phyloP scores from a whole-genome alignment of 1,140 invertebrate genomes.

The Pemphigus obesinymphae region DNA sequence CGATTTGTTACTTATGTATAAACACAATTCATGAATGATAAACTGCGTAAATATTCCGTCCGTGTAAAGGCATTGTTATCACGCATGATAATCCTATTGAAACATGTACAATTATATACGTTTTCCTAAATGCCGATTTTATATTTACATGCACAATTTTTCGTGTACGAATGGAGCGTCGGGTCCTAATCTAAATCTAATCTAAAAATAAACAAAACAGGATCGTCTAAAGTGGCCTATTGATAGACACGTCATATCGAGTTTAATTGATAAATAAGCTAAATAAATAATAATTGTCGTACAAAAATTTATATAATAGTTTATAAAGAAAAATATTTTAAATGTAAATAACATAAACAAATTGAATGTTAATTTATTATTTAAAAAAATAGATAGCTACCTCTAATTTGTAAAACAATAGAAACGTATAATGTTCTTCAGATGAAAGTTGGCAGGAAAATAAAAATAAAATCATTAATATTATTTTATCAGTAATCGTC shows the following conservation, averaged over 20 bases:
- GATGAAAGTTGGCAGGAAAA: slow-evolving; percentile 6
- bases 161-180: too few relatives aligned
- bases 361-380: neutral
- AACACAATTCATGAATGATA: too few relatives aligned
- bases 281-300: neutral
- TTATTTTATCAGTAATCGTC: neutral
- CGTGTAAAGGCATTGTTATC: too few relatives aligned
- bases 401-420: neutral
- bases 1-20: too few relatives aligned
- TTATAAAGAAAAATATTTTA: neutral
- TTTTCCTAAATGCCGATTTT: too few relatives aligned
- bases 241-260: neutral
- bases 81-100: too few relatives aligned
- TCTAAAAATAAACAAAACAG: too few relatives aligned
- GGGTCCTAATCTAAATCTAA: too few relatives aligned
- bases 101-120: too few relatives aligned
- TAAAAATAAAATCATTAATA: neutral
- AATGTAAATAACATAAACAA: slow-evolving; percentile 4
- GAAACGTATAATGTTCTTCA: neutral
- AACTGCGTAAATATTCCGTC: too few relatives aligned
- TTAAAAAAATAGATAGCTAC: neutral
- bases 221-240: too few relatives aligned
- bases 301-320: slow-evolving; percentile 3
- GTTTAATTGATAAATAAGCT: neutral
- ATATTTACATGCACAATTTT: too few relatives aligned